Base-by-base conservation (phyloP, 2,113 vertebrate species). In the Lepidothrix coronata region DNA sequence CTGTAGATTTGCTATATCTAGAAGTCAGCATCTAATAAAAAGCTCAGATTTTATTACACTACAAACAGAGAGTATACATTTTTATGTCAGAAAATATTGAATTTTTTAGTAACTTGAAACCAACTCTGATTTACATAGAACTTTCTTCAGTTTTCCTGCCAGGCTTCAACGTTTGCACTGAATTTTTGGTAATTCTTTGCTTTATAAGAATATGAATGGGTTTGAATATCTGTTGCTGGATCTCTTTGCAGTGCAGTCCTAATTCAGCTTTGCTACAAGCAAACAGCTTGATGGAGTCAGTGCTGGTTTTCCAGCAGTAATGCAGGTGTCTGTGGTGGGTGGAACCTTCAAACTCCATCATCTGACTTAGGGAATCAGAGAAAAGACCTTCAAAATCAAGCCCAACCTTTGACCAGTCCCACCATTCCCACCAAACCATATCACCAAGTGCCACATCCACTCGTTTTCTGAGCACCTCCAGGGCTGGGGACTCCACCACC, bases 321-420 rank as follows among this genome's bases (percentile, higher is more conserved):
- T 1, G 2, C 52, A 15, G 31, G 31, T 7, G 31, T 22, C 3
- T 62, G 55, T 46, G 10, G 24, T 48, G 67, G 11, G 4, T 63
- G 59, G 18, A 44, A n/a, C 43, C 54, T 58, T 57, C 61, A 41
- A 6, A 14, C 6, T 5, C 0, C 10, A 6, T 67, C 19, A 12
- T 19, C 17, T 27, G 57, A 58, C 2, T 11, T 8, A 2, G 0
- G 52, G 21, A 67, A 22, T 46, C 22, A 8, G 0, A 67, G 39
- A 54, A 54, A 18, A 54, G 13, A 12, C 6, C 28, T 75, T 10
- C 9, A 2, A 46, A 44, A 9, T 39, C 6, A 20, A n/a, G 28
- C 5, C 14, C 61, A 57, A 41, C 75, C 67, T 65, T 17, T 41
- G 58, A 4, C 5, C 43, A 51, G 1, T 15, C 0, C 22, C 37